These are phyloP conservation scores for Sorex fumeus DNA, from an alignment of 2,113 vertebrate genomes.

Conservation along the genomic window DNA sequence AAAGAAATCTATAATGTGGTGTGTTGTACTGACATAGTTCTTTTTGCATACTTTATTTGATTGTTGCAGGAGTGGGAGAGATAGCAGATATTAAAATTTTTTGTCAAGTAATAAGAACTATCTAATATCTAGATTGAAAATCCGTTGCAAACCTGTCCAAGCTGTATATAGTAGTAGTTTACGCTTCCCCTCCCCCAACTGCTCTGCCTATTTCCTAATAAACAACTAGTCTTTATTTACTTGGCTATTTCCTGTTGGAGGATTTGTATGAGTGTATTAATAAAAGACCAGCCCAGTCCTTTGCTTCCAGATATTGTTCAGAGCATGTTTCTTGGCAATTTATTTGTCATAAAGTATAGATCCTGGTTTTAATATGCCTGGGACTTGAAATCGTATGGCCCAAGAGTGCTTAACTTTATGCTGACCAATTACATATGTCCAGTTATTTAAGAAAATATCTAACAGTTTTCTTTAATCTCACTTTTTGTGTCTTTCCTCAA, in stretches of 20 bases:
- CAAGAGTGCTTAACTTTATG: background rate
- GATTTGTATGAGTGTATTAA: background rate
- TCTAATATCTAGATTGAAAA: constrained; percentile 50
- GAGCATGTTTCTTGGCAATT: background rate
- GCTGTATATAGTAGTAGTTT: background rate
- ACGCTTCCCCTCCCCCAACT: background rate
- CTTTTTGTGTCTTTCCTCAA: background rate
- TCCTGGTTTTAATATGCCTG: background rate
- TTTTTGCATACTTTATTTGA: constrained; percentile 4
- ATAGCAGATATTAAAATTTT: constrained; percentile 27
- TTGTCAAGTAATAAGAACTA: constrained; percentile 35
- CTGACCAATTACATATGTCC: background rate
- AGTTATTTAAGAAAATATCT: constrained; percentile 29
- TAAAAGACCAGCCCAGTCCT: background rate
- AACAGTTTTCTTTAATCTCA: background rate
- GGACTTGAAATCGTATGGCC: background rate
- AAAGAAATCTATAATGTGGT: background rate
- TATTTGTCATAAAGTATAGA: background rate
- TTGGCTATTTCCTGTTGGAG: constrained; percentile 33
- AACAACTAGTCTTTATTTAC: constrained; percentile 21
- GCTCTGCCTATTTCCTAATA: constrained; percentile 16
- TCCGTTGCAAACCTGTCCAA: background rate
- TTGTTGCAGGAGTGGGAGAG: background rate
- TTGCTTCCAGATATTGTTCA: background rate
- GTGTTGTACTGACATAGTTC: constrained; percentile 27